Conservation (phyloP, 2,113 vertebrate genomes). For the Aspidoscelis tigris region DNA sequence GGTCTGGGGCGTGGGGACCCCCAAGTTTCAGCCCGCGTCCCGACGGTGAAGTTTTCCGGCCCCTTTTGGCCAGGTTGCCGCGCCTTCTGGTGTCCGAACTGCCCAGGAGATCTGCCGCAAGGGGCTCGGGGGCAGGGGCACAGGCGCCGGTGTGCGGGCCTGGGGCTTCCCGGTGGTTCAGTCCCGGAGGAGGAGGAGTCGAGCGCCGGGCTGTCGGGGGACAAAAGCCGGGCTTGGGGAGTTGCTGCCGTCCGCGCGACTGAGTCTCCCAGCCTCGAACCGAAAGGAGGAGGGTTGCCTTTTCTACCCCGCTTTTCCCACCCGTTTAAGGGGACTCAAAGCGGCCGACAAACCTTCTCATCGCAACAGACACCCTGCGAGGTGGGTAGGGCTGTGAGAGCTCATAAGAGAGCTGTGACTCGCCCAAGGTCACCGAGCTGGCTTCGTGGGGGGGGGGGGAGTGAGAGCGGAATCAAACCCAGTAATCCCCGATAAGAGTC, state of each 20-base stretch:
- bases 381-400: no score
- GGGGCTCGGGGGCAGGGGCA: not conserved
- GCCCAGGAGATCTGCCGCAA: no score
- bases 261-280: not conserved
- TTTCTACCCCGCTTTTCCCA: not conserved
- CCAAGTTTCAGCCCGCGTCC: not conserved
- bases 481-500: no score
- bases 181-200: not conserved
- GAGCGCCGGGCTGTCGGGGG: not conserved
- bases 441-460: not conserved
- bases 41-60: no score
- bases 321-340: no score
- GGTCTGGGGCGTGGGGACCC: fast-evolving
- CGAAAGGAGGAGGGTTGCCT: not conserved
- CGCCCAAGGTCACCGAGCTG: no score
- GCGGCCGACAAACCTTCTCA: no score
- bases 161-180: not conserved
- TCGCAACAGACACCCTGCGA: no score
- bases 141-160: not conserved
- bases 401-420: no score
- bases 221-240: not conserved
- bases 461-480: no score
- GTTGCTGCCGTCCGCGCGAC: not conserved
- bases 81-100: not conserved
- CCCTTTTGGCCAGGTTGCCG: no score